A percentile compares a stretch with the other conserved stretches of the same genome.
phyloP scores from a whole-genome alignment of 1,140 invertebrate species.

The Drosophila orena region DNA sequence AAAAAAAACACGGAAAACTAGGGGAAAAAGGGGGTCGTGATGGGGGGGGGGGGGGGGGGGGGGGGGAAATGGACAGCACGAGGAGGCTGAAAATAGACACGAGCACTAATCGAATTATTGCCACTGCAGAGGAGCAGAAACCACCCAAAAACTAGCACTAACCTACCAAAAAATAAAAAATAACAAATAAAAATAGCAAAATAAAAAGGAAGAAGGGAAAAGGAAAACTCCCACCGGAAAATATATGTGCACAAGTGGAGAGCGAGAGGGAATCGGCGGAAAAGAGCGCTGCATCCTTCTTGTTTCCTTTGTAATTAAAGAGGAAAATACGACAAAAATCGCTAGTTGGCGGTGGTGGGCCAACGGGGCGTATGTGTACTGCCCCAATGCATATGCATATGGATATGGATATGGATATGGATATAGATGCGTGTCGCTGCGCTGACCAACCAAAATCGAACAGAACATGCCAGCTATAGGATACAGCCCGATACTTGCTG shows the following conservation, averaged over 20 bases:
- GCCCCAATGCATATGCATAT: slow-evolving; percentile 15
- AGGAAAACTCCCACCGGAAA: no score
- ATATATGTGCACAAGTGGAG: background rate
- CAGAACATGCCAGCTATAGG: slow-evolving; percentile 19
- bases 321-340: slow-evolving; percentile 50
- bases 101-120: slow-evolving; percentile 82
- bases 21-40: no score
- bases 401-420: slow-evolving; percentile 31
- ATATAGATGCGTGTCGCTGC: slow-evolving; percentile 48
- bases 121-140: slow-evolving; percentile 72
- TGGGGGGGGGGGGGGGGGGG: no score
- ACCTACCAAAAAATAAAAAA: background rate
- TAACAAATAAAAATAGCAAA: no score
- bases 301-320: slow-evolving; percentile 70
- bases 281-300: slow-evolving; percentile 26
- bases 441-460: slow-evolving; percentile 79
- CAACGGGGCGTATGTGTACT: slow-evolving; percentile 11
- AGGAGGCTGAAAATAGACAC: slow-evolving; percentile 80
- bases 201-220: no score
- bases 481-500: background rate
- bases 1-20: background rate
- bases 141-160: slow-evolving; percentile 25
- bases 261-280: background rate
- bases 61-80: slow-evolving; percentile 24
- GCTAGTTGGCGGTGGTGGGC: background rate